These are phyloP conservation scores for Stictonetta naevosa DNA, from an alignment of 2,113 vertebrate genomes.

Conservation along the genomic window DNA sequence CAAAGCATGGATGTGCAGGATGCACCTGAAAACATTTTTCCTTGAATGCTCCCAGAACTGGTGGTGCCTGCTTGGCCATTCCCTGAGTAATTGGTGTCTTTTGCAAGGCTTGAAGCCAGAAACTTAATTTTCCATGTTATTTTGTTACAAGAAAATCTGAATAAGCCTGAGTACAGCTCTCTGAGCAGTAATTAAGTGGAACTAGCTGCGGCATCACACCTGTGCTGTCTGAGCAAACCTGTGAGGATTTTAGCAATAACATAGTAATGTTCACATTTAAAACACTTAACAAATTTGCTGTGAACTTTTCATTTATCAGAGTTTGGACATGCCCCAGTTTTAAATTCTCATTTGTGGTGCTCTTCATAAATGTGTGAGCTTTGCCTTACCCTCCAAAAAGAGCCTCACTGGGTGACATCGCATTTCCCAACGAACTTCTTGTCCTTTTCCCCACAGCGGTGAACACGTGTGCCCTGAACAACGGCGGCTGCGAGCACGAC, in stretches of 20 bases:
- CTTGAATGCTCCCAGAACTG: neutral
- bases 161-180: fast-evolving
- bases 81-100: fast-evolving
- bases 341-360: fast-evolving
- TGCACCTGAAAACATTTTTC: neutral
- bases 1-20: fast-evolving
- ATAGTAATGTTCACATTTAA: fast-evolving
- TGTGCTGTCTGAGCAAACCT: neutral
- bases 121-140: fast-evolving
- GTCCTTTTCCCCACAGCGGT: slow-evolving; percentile 72
- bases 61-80: neutral
- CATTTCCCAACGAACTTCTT: fast-evolving
- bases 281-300: fast-evolving
- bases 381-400: neutral
- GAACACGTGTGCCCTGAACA: slow-evolving; percentile 84
- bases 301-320: neutral
- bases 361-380: fast-evolving
- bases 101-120: fast-evolving
- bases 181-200: neutral
- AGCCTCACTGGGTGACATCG: fast-evolving
- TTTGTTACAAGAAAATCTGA: neutral
- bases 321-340: fast-evolving
- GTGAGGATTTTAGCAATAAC: fast-evolving
- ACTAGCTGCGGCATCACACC: neutral
- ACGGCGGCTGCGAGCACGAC: slow-evolving; percentile 91